A percentile compares a stretch with the other conserved stretches of the same genome.
phyloP scores from a whole-genome alignment of 1,140 invertebrate genomes.

The Archivesica marissinica region DNA sequence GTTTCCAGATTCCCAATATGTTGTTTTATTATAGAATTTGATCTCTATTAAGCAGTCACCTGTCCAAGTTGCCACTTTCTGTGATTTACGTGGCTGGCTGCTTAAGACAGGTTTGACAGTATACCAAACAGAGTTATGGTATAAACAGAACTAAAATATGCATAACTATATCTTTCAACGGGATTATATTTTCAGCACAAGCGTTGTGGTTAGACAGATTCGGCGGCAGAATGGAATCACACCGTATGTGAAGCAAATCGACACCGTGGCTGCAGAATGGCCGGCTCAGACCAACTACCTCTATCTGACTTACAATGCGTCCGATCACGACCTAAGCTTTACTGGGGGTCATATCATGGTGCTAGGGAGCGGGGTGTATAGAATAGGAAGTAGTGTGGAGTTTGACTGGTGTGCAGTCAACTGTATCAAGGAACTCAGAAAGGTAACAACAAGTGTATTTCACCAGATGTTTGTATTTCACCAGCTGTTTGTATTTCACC shows the following conservation, averaged over 20 bases:
- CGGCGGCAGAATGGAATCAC: conserved; percentile 85
- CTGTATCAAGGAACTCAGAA: conserved; percentile 95
- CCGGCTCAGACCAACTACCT: conserved; percentile 99
- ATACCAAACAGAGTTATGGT: too few relatives aligned
- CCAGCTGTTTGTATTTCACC: too few relatives aligned
- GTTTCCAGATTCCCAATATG: too few relatives aligned
- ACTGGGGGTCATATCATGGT: conserved; percentile 89
- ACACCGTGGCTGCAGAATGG: conserved; percentile 99
- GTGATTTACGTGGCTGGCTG: too few relatives aligned
- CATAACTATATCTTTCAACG: too few relatives aligned
- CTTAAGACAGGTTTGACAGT: too few relatives aligned
- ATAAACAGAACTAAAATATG: too few relatives aligned
- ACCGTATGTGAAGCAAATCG: conserved; percentile 98
- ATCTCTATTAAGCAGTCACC: too few relatives aligned
- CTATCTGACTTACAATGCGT: conserved; percentile 98
- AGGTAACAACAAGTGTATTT: too few relatives aligned
- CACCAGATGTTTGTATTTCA: too few relatives aligned
- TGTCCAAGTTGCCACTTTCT: too few relatives aligned
- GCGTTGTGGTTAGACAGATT: conserved; percentile 83
- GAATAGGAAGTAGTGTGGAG: conserved; percentile 99
- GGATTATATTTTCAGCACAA: conserved; percentile 81
- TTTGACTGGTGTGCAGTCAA: conserved; percentile 99
- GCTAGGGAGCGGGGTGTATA: conserved; percentile 97
- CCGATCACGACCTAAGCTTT: conserved; percentile 93
- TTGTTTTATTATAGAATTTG: too few relatives aligned